These are phyloP conservation scores for Pangasius larnaudii DNA, from an alignment of 2,797 vertebrate species.

Conservation along the genomic window DNA sequence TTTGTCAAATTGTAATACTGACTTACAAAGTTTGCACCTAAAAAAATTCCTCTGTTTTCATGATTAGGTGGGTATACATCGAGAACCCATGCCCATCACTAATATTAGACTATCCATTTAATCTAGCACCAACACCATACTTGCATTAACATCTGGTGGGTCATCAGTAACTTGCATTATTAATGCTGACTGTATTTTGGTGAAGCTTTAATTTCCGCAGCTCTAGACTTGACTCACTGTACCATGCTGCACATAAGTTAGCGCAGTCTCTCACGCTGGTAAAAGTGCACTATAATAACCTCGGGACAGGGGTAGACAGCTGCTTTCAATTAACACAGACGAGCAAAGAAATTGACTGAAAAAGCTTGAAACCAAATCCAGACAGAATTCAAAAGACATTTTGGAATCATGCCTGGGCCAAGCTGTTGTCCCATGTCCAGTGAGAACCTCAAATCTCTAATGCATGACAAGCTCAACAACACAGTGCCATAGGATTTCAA, in stretches of 20 bases:
- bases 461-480: slow-evolving; percentile 18
- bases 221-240: slow-evolving; percentile 29
- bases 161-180: background rate
- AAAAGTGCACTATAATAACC: slow-evolving; percentile 74
- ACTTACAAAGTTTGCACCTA: background rate
- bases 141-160: background rate
- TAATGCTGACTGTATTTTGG: background rate
- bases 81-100: background rate
- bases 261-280: slow-evolving; percentile 43
- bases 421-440: slow-evolving; percentile 55
- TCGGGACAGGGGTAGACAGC: slow-evolving; percentile 68
- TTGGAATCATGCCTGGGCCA: slow-evolving; percentile 45
- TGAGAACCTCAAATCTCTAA: slow-evolving; percentile 54
- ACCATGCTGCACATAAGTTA: slow-evolving; percentile 51
- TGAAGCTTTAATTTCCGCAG: background rate
- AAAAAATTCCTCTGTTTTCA: background rate
- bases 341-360: slow-evolving; percentile 44
- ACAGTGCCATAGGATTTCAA: background rate
- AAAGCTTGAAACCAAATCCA: slow-evolving; percentile 52
- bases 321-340: slow-evolving; percentile 79
- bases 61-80: too few species aligned
- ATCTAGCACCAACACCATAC: background rate
- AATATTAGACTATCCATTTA: background rate
- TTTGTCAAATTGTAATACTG: background rate
- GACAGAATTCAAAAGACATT: slow-evolving; percentile 51